These are phyloP conservation scores for Orussus abietinus DNA, from an alignment of 1,140 invertebrate genomes.

Conservation along the genomic window DNA sequence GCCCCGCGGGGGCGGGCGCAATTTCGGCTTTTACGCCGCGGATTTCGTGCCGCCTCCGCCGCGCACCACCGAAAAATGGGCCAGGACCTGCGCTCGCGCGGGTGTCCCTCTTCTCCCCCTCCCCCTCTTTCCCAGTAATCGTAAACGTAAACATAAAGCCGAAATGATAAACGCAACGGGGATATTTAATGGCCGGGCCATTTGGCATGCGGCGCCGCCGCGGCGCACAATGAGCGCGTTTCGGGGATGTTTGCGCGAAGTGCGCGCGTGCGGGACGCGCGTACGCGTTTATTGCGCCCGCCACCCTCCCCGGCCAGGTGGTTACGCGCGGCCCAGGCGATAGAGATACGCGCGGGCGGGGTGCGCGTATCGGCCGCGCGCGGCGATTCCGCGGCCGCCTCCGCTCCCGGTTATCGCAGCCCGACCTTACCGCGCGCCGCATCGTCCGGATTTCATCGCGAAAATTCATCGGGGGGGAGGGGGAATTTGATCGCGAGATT, in stretches of 20 bases:
- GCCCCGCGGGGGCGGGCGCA: too few relatives aligned
- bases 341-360: constrained; percentile 9
- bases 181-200: constrained; percentile 31
- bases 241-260: too few relatives aligned
- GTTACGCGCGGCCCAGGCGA: too few relatives aligned
- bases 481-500: too few relatives aligned
- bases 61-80: too few relatives aligned
- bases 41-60: not conserved
- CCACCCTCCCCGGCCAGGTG: constrained; percentile 5
- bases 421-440: too few relatives aligned
- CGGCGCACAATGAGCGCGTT: constrained; percentile 23
- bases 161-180: constrained; percentile 30
- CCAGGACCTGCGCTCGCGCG: too few relatives aligned
- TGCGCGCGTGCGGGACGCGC: constrained; percentile 8
- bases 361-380: constrained; percentile 15
- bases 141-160: constrained; percentile 33
- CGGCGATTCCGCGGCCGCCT: constrained; percentile 10
- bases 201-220: constrained; percentile 24
- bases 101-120: too few relatives aligned
- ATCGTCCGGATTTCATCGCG: too few relatives aligned
- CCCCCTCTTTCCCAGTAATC: too few relatives aligned
- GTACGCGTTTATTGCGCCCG: not conserved
- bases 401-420: not conserved
- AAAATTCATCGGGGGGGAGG: too few relatives aligned
- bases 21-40: not conserved